Percentiles rank a stretch among this genome's conserved stretches.
Conservation (phyloP, 2,888 invertebrate species). For the Sisyra terminalis region DNA sequence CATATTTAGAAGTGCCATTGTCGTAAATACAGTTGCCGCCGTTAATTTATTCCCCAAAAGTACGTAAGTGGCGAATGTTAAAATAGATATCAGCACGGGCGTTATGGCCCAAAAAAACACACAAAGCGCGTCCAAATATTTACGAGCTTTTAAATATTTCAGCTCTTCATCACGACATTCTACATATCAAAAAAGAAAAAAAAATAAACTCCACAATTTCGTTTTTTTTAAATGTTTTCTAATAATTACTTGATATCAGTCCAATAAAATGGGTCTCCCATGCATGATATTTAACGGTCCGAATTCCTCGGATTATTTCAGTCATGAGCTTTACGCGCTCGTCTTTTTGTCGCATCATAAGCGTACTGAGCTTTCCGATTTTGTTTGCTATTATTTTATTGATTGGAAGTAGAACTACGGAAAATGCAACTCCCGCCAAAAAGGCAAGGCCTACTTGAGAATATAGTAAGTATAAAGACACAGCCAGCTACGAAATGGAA, state of each 20-base stretch:
- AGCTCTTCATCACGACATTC: conserved; percentile 55
- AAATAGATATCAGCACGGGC: conserved; percentile 73
- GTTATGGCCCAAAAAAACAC: conserved; percentile 99
- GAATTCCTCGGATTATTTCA: conserved; percentile 75
- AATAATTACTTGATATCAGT: conserved; percentile 44
- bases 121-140: conserved; percentile 93
- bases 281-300: conserved; percentile 78
- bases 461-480: conserved; percentile 70
- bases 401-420: conserved; percentile 76
- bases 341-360: conserved; percentile 87
- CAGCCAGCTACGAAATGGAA: conserved; percentile 42
- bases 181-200: conserved; percentile 20
- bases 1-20: conserved; percentile 89
- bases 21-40: conserved; percentile 86
- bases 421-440: conserved; percentile 76
- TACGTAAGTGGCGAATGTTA: conserved; percentile 67
- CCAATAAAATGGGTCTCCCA: conserved; percentile 82
- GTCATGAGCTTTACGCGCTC: conserved; percentile 70
- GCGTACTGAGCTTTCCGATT: conserved; percentile 70
- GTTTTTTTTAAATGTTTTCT: no score
- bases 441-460: conserved; percentile 82
- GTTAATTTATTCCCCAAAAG: conserved; percentile 61
- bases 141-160: conserved; percentile 62
- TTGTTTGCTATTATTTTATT: conserved; percentile 80
- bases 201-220: no score